Evolutionary conservation across 2,797 vertebrate species (phyloP), one percentile per base, ranked within the genome.

Genomic region (Crenuchus spilurus): DNA sequence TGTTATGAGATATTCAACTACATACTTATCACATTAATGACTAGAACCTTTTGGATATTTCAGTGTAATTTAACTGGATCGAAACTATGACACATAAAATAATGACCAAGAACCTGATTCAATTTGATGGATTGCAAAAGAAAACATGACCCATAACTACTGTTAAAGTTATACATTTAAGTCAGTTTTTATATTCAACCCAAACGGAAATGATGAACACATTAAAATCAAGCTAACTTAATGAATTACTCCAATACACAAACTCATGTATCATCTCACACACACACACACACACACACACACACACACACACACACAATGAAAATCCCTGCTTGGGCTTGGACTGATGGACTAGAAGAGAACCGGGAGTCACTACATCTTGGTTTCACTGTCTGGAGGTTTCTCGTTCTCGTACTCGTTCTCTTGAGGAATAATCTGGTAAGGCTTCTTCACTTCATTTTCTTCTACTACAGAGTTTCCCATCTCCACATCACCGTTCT

Each of bases 401-500:
- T 95, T 97, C 82, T 96, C 95, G 0, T 94, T 92, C 75, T 94
- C 92, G 11, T 92, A 87, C 72, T 98, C 96, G 1, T 92, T 95
- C 77, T 98, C 95, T 89, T 98, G 96, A 0, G 94, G 92, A 74
- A 99, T 95, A 82, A 96, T 93, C 76, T 98, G 95, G 87, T 98
- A 99, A 0, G 96, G 95, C 78, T 98, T 99, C 94, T 97, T 98
- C 91, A 95, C 93, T 86, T 97, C 96, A 2, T 95, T 97, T 87
- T 99, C 97, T 83, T 99, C 96, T 76, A 98, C 92, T 80, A 98
- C 97, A 0, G 96, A 97, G 88, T 97, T 98, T 0, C 96, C 96
- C 95, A 97, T 95, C 84, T 98, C 97, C 13, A 92, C 91, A 57
- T 99, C 97, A 52, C 65, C 89, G 82, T 84, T 92, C 89, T 95